phyloP scores from a whole-genome alignment of 2,113 vertebrate species.

The Gila orcuttii region DNA sequence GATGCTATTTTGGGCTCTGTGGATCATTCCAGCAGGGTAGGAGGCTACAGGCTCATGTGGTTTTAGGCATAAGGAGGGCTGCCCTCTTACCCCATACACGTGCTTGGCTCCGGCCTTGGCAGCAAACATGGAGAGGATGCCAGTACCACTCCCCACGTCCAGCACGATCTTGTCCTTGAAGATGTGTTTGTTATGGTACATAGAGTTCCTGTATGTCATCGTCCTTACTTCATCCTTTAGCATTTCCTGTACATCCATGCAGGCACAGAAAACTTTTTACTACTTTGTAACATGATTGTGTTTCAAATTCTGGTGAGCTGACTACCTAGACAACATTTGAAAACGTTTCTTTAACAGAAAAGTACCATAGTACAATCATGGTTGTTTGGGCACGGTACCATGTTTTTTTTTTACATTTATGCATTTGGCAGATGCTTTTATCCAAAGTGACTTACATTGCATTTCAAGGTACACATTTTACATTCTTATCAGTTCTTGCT shows the following conservation, averaged over 20 bases:
- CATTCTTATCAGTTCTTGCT: no score
- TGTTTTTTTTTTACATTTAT: not conserved
- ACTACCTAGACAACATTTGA: not conserved
- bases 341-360: not conserved
- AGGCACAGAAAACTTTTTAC: no score
- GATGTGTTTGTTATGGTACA: slow-evolving; percentile 98
- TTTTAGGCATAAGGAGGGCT: slow-evolving; percentile 37
- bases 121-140: slow-evolving; percentile 98
- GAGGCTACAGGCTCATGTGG: slow-evolving; percentile 15
- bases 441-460: no score
- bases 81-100: slow-evolving; percentile 91
- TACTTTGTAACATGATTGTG: not conserved
- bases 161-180: slow-evolving; percentile 97
- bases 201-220: slow-evolving; percentile 95
- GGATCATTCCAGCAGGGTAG: slow-evolving; percentile 5
- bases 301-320: not conserved
- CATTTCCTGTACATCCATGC: slow-evolving; percentile 85
- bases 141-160: slow-evolving; percentile 97
- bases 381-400: not conserved
- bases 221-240: slow-evolving; percentile 97
- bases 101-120: slow-evolving; percentile 97
- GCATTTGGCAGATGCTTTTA: no score
- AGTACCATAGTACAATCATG: not conserved
- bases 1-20: slow-evolving; percentile 39
- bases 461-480: no score